A percentile compares a stretch with the other conserved stretches of the same genome.
These are phyloP conservation scores for Montipora sp. DNA, from an alignment of 64 coral and sea anemone species.

Conservation along the genomic window DNA sequence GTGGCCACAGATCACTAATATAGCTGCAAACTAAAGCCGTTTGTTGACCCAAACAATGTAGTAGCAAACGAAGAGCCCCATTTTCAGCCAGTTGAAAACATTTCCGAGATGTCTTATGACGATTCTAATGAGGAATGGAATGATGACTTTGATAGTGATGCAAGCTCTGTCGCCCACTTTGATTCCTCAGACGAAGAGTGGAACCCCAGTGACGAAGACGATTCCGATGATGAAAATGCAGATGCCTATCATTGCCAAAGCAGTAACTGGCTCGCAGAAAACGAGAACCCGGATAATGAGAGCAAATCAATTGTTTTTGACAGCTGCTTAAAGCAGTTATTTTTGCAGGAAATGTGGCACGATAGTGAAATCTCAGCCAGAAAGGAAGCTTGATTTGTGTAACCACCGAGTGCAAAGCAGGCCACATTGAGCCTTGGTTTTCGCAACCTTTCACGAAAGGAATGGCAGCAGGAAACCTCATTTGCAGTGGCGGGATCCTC, in stretches of 20 bases:
- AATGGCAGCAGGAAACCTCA: not conserved
- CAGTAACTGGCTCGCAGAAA: not conserved
- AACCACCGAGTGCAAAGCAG: not conserved
- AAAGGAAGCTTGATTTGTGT: not conserved
- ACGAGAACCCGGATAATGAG: not conserved
- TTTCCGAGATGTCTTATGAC: not conserved
- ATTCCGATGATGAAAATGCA: not conserved
- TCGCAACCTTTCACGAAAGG: not conserved
- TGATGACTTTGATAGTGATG: not conserved
- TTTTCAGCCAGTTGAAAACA: not conserved
- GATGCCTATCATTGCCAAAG: not conserved
- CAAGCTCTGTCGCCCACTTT: not conserved
- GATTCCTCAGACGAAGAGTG: not conserved
- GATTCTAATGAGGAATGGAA: not conserved
- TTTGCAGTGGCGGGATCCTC: not conserved
- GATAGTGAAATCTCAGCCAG: too few species aligned
- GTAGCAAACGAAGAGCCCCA: not conserved
- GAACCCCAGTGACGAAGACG: not conserved
- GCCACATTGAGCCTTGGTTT: not conserved
- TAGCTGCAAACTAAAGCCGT: not conserved
- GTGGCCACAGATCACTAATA: not conserved
- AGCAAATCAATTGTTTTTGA: slow-evolving; percentile 23
- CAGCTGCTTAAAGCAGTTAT: not conserved
- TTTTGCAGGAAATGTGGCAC: too few species aligned
- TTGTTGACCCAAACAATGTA: not conserved